Evolutionary conservation across 2,113 vertebrate genomes (phyloP).

Genomic region (Poeciliopsis prolifica): DNA sequence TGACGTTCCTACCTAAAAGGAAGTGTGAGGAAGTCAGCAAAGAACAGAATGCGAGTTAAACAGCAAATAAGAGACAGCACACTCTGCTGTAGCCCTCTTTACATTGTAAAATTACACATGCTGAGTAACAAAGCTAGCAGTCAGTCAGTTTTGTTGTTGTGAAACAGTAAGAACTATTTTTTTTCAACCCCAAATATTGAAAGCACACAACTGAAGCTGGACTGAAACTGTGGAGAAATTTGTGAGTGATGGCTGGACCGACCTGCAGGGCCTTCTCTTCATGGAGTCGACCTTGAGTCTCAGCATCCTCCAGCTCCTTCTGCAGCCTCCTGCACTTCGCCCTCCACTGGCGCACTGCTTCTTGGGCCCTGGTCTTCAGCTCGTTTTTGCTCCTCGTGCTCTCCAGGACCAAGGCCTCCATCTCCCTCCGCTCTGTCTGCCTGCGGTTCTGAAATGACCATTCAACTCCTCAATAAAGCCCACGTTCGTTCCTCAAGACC

Average conservation of each 20-base stretch:
- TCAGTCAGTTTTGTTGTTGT: not conserved
- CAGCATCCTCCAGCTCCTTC: conserved; percentile 82
- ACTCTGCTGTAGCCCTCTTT: too few species aligned
- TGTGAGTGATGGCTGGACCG: conserved; percentile 5
- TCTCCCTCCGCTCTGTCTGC: conserved; percentile 77
- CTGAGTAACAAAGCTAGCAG: not conserved
- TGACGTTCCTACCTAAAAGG: too few species aligned
- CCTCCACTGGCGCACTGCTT: conserved; percentile 89
- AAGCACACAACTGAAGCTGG: not conserved
- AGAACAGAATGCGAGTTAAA: too few species aligned
- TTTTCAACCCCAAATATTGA: not conserved
- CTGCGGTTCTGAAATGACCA: conserved; percentile 66
- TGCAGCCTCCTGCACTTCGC: conserved; percentile 86
- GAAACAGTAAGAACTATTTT: not conserved
- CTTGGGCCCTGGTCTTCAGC: conserved; percentile 88
- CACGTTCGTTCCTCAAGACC: conserved; percentile 3
- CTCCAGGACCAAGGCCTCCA: conserved; percentile 82
- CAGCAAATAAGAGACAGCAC: too few species aligned
- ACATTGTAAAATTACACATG: too few species aligned
- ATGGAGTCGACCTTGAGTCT: conserved; percentile 66
- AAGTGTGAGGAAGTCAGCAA: too few species aligned
- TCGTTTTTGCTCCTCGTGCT: conserved; percentile 85
- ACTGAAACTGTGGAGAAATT: conserved; percentile 3
- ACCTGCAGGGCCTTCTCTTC: conserved; percentile 83
- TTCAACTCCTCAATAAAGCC: conserved; percentile 9